These are phyloP conservation scores for Myiotriccus ornatus DNA, from an alignment of 2,797 vertebrate genomes.

Conservation along the genomic window DNA sequence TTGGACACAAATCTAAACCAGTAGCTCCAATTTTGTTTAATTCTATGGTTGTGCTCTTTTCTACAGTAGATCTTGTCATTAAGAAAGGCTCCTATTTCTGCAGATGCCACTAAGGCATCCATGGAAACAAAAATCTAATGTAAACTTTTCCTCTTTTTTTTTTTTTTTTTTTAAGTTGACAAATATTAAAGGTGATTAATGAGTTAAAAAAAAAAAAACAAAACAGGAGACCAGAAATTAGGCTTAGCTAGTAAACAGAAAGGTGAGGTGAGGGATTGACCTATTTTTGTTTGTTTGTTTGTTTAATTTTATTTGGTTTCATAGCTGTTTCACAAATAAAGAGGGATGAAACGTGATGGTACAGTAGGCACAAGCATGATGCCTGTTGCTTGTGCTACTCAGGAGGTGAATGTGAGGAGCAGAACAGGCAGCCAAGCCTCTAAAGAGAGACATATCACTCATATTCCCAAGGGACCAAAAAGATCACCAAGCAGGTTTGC, in stretches of 20 bases:
- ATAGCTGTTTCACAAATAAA: not conserved
- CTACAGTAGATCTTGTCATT: not conserved
- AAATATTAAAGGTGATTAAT: not conserved
- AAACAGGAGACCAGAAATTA: not conserved
- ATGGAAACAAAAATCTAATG: not conserved
- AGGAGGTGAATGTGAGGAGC: not conserved
- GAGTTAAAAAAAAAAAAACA: not conserved
- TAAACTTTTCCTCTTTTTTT: not conserved
- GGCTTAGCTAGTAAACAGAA: not conserved
- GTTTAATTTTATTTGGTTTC: not conserved
- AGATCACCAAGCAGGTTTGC: not conserved
- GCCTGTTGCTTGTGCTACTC: not conserved
- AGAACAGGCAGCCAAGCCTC: not conserved
- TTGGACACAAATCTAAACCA: not conserved
- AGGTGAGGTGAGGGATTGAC: not conserved
- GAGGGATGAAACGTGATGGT: not conserved
- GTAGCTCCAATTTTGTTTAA: not conserved
- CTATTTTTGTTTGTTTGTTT: not conserved
- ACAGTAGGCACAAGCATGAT: fast-evolving
- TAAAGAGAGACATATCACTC: not conserved
- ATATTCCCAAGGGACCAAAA: not conserved
- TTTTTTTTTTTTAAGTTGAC: not conserved
- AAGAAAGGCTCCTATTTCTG: not conserved
- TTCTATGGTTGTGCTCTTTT: not conserved
- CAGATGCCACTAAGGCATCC: not conserved